Base-by-base conservation (phyloP, 2,797 vertebrate genomes). In the Labroides dimidiatus region DNA sequence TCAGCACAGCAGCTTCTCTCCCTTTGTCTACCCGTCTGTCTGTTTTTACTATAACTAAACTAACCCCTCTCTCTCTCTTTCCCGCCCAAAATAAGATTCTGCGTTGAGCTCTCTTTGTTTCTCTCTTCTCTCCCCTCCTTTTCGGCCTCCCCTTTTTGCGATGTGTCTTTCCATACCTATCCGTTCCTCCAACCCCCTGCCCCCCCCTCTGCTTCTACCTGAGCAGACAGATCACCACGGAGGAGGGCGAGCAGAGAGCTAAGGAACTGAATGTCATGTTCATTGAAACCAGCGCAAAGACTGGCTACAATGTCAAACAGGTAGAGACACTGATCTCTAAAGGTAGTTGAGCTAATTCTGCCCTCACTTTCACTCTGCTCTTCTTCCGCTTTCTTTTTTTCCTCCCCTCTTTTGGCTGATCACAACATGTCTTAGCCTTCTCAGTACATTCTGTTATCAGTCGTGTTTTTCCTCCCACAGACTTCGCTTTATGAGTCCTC, bases 181-280 rank as follows among this genome's bases (percentile, higher is more conserved):
- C 85, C 83, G 56, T 88, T 82, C 73, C 78, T 91, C 86, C 76
- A 60, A 78, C 78, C 72, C 68, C 70, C 63, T 14, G 21, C 16
- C 3, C n/a, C 65, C 75, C 63, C 56, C 74, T 83, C 81, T 90
- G 75, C 92, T 87, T 89, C 61, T 85, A 85, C 85, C 75, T 81
- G 94, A 95, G 93, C 93, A 98, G 96, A 94, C 96, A 98, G 94
- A 97, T 98, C 92, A 96, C 96, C 92, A 97, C 96, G 80, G 96
- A 98, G 93, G 96, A 95, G 91, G 96, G 96, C 43, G 96, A 98
- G 87, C 96, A 98, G 93, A 96, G 96, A 94, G 96, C 96, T 94
- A 97, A 97, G 95, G 96, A 98, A 92, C 95, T 98, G 92, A 97
- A 96, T 91, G 96, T 98, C 94, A 97, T 98, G 96, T 97, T 98